Base-by-base conservation (phyloP, 2,797 vertebrate species). In the Acipenser ruthenus region DNA sequence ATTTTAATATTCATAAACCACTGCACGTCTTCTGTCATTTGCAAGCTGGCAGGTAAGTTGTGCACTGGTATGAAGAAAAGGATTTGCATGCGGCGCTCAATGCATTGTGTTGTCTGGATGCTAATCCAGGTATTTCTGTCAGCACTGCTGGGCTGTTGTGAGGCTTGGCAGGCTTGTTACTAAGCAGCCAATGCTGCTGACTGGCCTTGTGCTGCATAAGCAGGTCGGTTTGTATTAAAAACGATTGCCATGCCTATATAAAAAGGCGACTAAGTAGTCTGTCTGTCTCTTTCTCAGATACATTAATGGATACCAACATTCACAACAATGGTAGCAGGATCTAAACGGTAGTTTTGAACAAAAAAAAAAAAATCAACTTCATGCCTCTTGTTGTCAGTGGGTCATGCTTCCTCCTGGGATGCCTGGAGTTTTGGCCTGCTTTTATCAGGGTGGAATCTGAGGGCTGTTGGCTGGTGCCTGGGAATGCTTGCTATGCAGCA, bases 391-490 rank as follows among this genome's bases (percentile, higher is more conserved):
- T 18, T 18, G 18, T 37, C 37, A 37, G 37, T 4, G 37, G 37
- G 1, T 4, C 4, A 37, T 37, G 37, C 37, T 37, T 37, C 37
- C 37, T 37, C 37, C 37, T 37, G 37, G 37, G 5, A 37, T 37
- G 37, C 37, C 37, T 4, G 37, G 37, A 5, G 37, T 37, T 37
- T 37, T 37, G 37, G 37, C 37, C 37, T 53, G 51, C 12, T 53
- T 8, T 53, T 53, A 8, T 53, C 4, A 73, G 82, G 67, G 74
- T 77, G 82, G 85, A 84, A 87, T 87, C 72, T 78, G 74, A 73
- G 73, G 73, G 65, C 80, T 79, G 82, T 80, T 79, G 75, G 80
- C 80, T 75, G 75, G 85, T 86, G 79, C 77, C 74, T 64, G 65
- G 75, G 79, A 83, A 80, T 84, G 82, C 0, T 1, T 37, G 37